Base-by-base conservation (phyloP, 2,797 vertebrate species). In the Crocidura indochinensis region DNA sequence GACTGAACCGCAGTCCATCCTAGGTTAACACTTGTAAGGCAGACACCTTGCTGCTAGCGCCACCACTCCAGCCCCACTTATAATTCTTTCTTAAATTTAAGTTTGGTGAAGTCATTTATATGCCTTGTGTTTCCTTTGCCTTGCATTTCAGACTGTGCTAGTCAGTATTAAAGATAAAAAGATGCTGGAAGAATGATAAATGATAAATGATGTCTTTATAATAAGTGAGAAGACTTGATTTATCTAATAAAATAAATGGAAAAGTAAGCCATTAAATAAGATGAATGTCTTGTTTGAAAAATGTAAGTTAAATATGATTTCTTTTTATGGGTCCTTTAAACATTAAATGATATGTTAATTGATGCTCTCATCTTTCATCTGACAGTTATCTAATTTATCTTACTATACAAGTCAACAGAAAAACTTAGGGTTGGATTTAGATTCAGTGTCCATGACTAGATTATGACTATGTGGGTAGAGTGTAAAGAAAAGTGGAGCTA, bases 261-360 rank as follows among this genome's bases (percentile, higher is more conserved):
- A 64, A 84, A 84, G 22, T 29, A 83, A 77, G 72, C 84, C 84
- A 44, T 79, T 74, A 60, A 60, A 38, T 26, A 64, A 80, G 26
- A 69, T 44, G 17, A 80, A 51, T 31, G 2, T 64, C 76, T 90
- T 76, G 46, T 86, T 90, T 90, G 38, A 44, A 38, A 82, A 93
- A 53, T 60, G 26, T 76, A 71, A 84, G 62, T 38, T 76, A 71
- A 84, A 69, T 38, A 26, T 29, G 65, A 10, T 53, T 82, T 82
- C 11, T 72, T 72, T 51, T 64, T 60, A 60, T 22, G 5, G 24
- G 2, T 20, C 64, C 9, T 69, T 78, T 31, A 90, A 90, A n/a
- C 49, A 38, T 12, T 90, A 71, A 79, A 17, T 89, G 29, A 75
- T 22, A 27, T 71, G 24, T 69, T 76, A 83, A 17, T 82, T 47